Evolutionary conservation across 1,140 invertebrate genomes (phyloP).

Genomic region (Mercenaria mercenaria): DNA sequence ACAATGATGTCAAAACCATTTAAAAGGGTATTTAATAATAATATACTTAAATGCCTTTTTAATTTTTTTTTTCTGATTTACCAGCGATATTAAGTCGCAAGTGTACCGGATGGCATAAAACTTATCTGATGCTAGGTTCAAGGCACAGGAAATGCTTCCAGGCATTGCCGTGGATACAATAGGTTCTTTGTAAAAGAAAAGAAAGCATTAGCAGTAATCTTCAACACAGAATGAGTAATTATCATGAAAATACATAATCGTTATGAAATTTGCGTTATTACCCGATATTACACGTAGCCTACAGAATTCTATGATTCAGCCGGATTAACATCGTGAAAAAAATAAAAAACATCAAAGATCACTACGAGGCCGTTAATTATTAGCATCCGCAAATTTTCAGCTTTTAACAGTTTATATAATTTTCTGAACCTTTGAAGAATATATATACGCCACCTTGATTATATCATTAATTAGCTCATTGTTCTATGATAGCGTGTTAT

Average conservation of each 20-base stretch:
- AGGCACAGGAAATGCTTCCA: background rate
- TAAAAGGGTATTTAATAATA: no score
- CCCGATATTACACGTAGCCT: slow-evolving; percentile 38
- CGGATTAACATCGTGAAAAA: background rate
- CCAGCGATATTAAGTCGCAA: no score
- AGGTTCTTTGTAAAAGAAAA: slow-evolving; percentile 16
- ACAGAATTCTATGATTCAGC: slow-evolving; percentile 19
- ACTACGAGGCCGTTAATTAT: background rate
- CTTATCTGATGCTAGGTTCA: background rate
- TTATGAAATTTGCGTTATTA: slow-evolving; percentile 35
- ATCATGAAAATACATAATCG: slow-evolving; percentile 40
- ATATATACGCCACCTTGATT: background rate
- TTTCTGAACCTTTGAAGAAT: slow-evolving; percentile 16
- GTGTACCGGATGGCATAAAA: background rate
- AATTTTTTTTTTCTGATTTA: no score
- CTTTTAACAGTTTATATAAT: slow-evolving; percentile 46
- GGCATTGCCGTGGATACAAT: slow-evolving; percentile 27
- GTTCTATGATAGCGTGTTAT: background rate
- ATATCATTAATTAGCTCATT: slow-evolving; percentile 38
- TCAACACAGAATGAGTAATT: slow-evolving; percentile 32
- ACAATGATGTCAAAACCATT: no score
- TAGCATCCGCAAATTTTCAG: background rate
- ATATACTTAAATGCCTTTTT: no score
- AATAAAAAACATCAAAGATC: slow-evolving; percentile 42
- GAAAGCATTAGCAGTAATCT: slow-evolving; percentile 34